These are phyloP conservation scores for Azorinus chamasolen DNA, from an alignment of 2,888 invertebrate genomes.

Conservation along the genomic window DNA sequence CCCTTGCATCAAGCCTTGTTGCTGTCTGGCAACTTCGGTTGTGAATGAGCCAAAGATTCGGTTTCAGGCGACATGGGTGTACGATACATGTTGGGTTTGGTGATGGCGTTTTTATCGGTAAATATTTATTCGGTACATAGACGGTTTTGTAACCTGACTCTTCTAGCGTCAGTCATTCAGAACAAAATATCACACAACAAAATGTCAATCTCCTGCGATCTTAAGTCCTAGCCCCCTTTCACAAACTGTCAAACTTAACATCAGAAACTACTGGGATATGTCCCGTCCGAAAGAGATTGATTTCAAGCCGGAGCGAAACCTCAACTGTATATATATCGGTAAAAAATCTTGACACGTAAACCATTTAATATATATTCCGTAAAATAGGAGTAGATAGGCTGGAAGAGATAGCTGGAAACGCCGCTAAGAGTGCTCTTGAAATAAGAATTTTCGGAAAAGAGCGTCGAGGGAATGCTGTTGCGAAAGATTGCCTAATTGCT, in stretches of 20 bases:
- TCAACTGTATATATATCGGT: slow-evolving; percentile 1
- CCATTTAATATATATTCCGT: slow-evolving; percentile 33
- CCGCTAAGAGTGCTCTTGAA: no score
- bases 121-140: slow-evolving; percentile 34
- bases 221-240: slow-evolving; percentile 7
- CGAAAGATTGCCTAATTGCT: no score
- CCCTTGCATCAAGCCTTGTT: no score
- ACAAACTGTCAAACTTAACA: slow-evolving; percentile 18
- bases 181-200: slow-evolving; percentile 31
- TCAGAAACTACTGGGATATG: slow-evolving; percentile 13
- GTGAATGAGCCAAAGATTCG: no score
- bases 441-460: no score
- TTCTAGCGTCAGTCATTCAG: slow-evolving; percentile 22
- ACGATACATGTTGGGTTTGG: not conserved
- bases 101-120: slow-evolving; percentile 26
- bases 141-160: slow-evolving; percentile 31
- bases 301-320: slow-evolving; percentile 22
- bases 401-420: no score
- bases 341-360: slow-evolving; percentile 34
- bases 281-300: slow-evolving; percentile 20
- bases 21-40: no score
- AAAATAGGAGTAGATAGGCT: slow-evolving; percentile 4
- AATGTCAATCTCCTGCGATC: slow-evolving; percentile 27
- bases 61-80: slow-evolving; percentile 12
- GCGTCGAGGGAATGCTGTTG: no score